A percentile compares a stretch with the other conserved stretches of the same genome.
Evolutionary conservation across 1,140 invertebrate genomes (phyloP).

Genomic region (Artemia franciscana): DNA sequence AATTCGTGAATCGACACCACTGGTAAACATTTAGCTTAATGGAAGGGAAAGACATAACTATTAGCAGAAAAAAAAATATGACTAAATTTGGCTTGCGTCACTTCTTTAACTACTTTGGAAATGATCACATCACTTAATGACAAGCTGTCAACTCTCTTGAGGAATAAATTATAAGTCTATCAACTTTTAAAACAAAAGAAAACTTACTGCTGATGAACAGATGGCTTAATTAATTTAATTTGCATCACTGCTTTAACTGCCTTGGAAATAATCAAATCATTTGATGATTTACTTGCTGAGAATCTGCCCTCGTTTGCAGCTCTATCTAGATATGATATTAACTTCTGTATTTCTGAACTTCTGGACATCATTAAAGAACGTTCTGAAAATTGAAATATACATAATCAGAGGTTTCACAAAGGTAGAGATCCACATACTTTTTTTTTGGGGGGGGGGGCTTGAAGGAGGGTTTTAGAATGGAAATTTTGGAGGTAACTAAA

Average conservation of each 20-base stretch:
- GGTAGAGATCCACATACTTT: no score
- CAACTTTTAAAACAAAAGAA: neutral
- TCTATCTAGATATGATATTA: slow-evolving; percentile 39
- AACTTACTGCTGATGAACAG: slow-evolving; percentile 47
- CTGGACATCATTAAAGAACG: slow-evolving; percentile 28
- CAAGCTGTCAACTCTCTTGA: no score
- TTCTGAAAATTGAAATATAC: no score
- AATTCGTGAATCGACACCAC: no score
- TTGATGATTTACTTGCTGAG: slow-evolving; percentile 22
- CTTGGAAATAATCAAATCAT: slow-evolving; percentile 26
- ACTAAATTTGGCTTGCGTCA: neutral
- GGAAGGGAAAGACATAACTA: no score
- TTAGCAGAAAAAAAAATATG: slow-evolving; percentile 2
- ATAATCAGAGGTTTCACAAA: no score
- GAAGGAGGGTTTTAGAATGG: no score
- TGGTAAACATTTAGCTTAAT: no score
- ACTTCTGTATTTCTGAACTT: slow-evolving; percentile 34
- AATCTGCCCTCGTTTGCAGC: slow-evolving; percentile 29
- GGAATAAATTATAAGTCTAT: no score
- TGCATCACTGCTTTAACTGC: slow-evolving; percentile 38
- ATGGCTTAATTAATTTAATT: slow-evolving; percentile 53
- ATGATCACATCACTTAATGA: neutral
- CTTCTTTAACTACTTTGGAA: neutral
- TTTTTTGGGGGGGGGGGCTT: no score
- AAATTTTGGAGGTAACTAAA: no score